Percentiles rank a stretch among this genome's conserved stretches.
Conservation (phyloP, 2,888 invertebrate species). For the Coenonympha arcania region DNA sequence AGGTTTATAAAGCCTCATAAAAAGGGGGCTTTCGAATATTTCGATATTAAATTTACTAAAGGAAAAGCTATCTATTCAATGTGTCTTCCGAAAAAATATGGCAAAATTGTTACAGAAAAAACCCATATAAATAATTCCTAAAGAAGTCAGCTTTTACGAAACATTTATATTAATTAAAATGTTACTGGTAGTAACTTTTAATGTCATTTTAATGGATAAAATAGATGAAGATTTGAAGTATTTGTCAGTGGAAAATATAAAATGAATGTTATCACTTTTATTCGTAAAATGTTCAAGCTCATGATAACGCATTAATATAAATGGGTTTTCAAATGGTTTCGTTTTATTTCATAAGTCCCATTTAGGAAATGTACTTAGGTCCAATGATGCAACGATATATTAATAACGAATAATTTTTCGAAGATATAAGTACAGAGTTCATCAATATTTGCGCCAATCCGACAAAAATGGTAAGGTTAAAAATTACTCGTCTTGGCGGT, state of each 20-base stretch:
- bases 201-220: conserved; percentile 20
- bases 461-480: too few species aligned
- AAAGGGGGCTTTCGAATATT: background rate
- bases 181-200: conserved; percentile 21
- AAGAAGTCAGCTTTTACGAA: conserved; percentile 13
- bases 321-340: conserved; percentile 63
- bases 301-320: conserved; percentile 62
- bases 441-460: too few species aligned
- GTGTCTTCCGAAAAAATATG: conserved; percentile 54
- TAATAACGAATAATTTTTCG: too few species aligned
- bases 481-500: too few species aligned
- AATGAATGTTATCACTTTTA: conserved; percentile 67
- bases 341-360: conserved; percentile 35
- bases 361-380: background rate
- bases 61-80: conserved; percentile 28
- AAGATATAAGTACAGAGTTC: too few species aligned
- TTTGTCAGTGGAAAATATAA: conserved; percentile 29
- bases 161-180: conserved; percentile 11
- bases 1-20: background rate
- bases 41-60: background rate
- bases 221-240: conserved; percentile 18
- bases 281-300: conserved; percentile 56
- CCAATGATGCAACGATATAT: too few species aligned
- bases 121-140: background rate
- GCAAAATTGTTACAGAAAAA: conserved; percentile 6